Conservation (phyloP, 2,113 vertebrate species). For the Bufo gargarizans region DNA sequence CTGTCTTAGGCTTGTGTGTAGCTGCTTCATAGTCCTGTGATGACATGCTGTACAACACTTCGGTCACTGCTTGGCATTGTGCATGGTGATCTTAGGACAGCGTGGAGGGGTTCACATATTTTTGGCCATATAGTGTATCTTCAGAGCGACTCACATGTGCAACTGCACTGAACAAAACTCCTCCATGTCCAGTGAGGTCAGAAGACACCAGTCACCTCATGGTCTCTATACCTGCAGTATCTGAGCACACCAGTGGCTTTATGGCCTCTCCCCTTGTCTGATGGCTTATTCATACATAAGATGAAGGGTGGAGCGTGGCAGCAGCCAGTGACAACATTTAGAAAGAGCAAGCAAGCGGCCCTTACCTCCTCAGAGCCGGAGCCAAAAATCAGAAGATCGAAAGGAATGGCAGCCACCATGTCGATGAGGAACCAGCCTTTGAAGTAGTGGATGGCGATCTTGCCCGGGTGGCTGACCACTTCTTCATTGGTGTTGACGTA, state of each 20-base stretch:
- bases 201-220: background rate
- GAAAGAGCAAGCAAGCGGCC: background rate
- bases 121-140: background rate
- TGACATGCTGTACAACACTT: no score
- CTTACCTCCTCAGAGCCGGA: slow-evolving; percentile 89
- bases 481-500: slow-evolving; percentile 96
- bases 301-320: background rate
- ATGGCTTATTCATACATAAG: background rate
- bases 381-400: slow-evolving; percentile 93
- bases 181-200: background rate
- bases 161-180: background rate
- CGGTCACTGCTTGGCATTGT: no score
- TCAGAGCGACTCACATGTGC: background rate
- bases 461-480: slow-evolving; percentile 91
- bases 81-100: no score
- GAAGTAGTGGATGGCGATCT: slow-evolving; percentile 96
- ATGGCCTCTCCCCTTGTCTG: background rate
- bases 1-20: no score
- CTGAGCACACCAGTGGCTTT: background rate
- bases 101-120: background rate
- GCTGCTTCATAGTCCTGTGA: background rate
- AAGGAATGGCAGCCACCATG: slow-evolving; percentile 97
- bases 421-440: slow-evolving; percentile 99
- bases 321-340: slow-evolving; percentile 18
- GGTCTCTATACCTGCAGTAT: background rate